phyloP scores from a whole-genome alignment of 2,113 vertebrate genomes.

The Platysternon megacephalum region DNA sequence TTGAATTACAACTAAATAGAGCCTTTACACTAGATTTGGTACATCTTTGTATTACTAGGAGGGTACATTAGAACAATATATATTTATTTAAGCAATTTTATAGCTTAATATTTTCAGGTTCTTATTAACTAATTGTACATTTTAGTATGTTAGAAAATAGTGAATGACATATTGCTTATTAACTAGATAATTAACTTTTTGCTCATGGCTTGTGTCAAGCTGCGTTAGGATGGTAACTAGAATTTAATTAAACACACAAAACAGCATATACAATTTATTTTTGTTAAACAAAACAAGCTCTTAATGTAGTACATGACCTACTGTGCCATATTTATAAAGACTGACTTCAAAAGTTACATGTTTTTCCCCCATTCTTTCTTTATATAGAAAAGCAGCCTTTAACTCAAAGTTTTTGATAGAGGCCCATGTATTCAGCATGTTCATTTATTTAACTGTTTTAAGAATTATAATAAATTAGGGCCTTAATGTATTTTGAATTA shows the following conservation, averaged over 20 bases:
- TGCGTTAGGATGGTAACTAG: neutral
- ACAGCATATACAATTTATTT: neutral
- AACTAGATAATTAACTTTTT: neutral
- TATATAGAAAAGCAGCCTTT: neutral
- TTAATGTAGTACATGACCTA: no score
- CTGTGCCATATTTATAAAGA: neutral
- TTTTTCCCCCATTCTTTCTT: neutral
- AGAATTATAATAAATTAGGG: no score
- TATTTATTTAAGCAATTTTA: neutral
- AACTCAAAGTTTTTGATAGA: neutral
- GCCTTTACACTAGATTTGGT: neutral
- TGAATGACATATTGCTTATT: neutral
- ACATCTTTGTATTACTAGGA: neutral
- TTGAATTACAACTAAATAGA: neutral
- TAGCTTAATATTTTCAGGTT: neutral
- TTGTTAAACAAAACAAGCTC: neutral
- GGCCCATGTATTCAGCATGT: neutral
- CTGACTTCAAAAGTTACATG: neutral
- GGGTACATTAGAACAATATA: neutral
- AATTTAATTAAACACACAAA: neutral
- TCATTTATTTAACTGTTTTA: neutral
- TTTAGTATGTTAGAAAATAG: no score
- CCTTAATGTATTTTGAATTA: no score
- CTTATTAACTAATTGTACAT: neutral
- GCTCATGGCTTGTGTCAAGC: neutral